Conservation (phyloP, 2,888 invertebrate genomes). For the Synergus laeviventris region DNA sequence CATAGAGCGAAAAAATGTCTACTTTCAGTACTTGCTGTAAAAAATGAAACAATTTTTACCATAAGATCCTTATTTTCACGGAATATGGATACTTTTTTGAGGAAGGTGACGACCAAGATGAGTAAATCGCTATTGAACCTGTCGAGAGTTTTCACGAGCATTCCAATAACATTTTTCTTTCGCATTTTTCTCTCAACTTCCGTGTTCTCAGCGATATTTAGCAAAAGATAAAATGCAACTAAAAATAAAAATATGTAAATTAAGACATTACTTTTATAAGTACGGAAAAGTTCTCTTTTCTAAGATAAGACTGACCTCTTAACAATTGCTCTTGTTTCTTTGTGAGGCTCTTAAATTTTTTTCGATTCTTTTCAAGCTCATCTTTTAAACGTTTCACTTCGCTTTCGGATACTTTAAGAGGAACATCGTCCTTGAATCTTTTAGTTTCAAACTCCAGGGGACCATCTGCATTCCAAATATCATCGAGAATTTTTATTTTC, state of each 20-base stretch:
- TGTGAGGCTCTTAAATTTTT: slow-evolving; percentile 88
- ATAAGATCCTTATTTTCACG: slow-evolving; percentile 96
- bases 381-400: slow-evolving; percentile 78
- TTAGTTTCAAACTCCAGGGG: slow-evolving; percentile 69
- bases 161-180: slow-evolving; percentile 91
- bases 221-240: slow-evolving; percentile 93
- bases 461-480: slow-evolving; percentile 71
- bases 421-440: slow-evolving; percentile 62
- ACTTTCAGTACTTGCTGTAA: no score
- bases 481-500: slow-evolving; percentile 68
- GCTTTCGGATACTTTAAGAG: slow-evolving; percentile 60
- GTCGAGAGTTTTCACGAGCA: slow-evolving; percentile 92
- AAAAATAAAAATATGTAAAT: slow-evolving; percentile 58
- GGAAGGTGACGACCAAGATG: slow-evolving; percentile 92
- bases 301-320: slow-evolving; percentile 76
- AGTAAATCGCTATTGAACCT: slow-evolving; percentile 93
- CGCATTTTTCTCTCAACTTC: slow-evolving; percentile 98
- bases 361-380: slow-evolving; percentile 87
- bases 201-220: slow-evolving; percentile 97
- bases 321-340: slow-evolving; percentile 96
- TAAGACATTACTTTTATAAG: slow-evolving; percentile 6
- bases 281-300: not conserved
- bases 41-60: slow-evolving; percentile 75
- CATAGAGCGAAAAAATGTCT: slow-evolving; percentile 25
- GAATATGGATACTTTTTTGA: slow-evolving; percentile 96